Percentiles rank a stretch among this genome's conserved stretches.
Conservation (phyloP, 2,888 invertebrate species). For the Apamea anceps region DNA sequence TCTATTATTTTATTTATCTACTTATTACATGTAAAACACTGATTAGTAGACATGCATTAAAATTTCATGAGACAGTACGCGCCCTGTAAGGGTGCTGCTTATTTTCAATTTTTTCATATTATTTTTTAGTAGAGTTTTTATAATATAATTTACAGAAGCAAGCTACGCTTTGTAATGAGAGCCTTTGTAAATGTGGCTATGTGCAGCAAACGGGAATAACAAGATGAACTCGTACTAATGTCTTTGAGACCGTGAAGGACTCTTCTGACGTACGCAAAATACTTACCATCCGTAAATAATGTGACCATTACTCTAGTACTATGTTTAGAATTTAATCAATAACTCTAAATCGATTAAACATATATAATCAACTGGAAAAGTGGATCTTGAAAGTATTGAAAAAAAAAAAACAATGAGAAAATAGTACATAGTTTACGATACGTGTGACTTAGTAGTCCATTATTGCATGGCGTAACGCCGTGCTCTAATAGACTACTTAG, state of each 20-base stretch:
- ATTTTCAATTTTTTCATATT: neutral
- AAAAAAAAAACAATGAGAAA: neutral
- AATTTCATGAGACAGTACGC: no score
- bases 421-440: neutral
- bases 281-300: conserved; percentile 14
- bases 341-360: conserved; percentile 30
- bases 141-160: neutral
- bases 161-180: neutral
- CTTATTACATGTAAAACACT: no score
- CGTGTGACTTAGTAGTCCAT: neutral
- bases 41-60: no score
- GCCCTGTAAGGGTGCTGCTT: no score
- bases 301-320: neutral
- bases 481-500: neutral
- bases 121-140: neutral
- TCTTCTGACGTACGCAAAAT: conserved; percentile 24
- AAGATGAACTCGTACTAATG: conserved; percentile 21
- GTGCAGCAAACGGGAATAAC: conserved; percentile 49
- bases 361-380: conserved; percentile 8
- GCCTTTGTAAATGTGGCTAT: conserved; percentile 7
- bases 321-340: conserved; percentile 12
- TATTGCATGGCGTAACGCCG: neutral
- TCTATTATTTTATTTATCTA: no score
- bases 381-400: neutral
- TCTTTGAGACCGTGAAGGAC: conserved; percentile 51